Evolutionary conservation across 2,888 invertebrate genomes (phyloP), one percentile per base, ranked within the genome.

Genomic region (Isotomurus palustris): DNA sequence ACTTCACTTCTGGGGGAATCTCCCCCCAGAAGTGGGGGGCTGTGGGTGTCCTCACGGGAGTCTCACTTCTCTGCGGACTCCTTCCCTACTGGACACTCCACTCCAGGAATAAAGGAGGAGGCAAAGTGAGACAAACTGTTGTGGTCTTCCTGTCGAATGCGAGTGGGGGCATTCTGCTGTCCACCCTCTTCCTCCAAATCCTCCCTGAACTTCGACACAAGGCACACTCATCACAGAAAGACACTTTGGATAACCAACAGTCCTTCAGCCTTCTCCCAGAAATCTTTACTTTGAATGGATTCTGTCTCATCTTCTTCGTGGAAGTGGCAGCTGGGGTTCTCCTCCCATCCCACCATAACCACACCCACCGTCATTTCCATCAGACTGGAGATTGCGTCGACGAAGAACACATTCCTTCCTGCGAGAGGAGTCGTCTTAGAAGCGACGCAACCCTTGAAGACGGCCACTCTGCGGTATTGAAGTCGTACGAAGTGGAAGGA

Each of bases 101-200:
- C 28, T 28, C 32, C 8, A 32, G n/a, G n/a, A n/a, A n/a, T n/a
- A n/a, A n/a, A n/a, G n/a, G n/a, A n/a, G n/a, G n/a, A n/a, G n/a
- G 14, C 32, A 32, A 25, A 47, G 28, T 47, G 28, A 47, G n/a
- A 14, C 12, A 25, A 17, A 47, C 28, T 47, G 47, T 17, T 10
- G 14, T 32, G 8, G 32, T 10, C 32, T 14, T 14, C 32, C 74
- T 87, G 5, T 77, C 89, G 1, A 88, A 88, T 73, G 87, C 87
- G 71, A 89, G 89, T 2, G 88, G 84, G 3, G 89, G 90, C 1
- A 85, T 90, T 19, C 78, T 90, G 2, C 19, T 47, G 28, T 5
- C 47, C 4, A 28, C 28, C 14, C 25, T 87, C 0, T 66, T 88
- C 32, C 78, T 86, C 14, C 90, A 90, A 75, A 86, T 90, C 79